Evolutionary conservation across 2,113 vertebrate species (phyloP), one percentile per base, ranked within the genome.

Genomic region (Vireo altiloquus): DNA sequence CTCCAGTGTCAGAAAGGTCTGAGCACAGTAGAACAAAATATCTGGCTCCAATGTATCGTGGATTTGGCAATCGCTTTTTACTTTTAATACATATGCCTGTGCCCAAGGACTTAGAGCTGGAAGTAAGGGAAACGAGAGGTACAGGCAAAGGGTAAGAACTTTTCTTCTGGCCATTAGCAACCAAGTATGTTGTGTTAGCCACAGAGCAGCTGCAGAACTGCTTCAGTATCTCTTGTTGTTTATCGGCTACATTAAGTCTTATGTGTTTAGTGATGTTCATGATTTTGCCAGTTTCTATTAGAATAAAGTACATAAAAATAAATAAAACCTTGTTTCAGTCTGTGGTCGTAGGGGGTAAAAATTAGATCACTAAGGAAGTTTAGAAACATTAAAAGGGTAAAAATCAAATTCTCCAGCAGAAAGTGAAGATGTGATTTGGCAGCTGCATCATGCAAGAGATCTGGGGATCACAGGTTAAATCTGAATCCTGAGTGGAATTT

Each of bases 221-320:
- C n/a, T 24, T 79, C 49, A 23, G 19, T n/a, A 13, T 71, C 49
- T 86, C 3, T 0, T 25, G 13, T 8, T 65, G 8, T 39, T 82
- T 65, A 7, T 70, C 65, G 23, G 44, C 12, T 5, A 1, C n/a
- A 44, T 44, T 64, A 52, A 52, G 9, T 35, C 12, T 50, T 44
- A 11, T 0, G 0, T 15, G 28, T 49, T 84, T 52, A 61, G n/a
- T 1, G 1, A 64, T 31, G 11, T 44, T 28, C 65, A 20, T 15
- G 22, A 2, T 47, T 82, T 65, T 79, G 17, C 22, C 44, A 18
- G 7, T 64, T 68, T 31, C 19, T 54, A n/a, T 72, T 44, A 50
- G 11, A 82, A 60, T 8, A 23, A 82, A 33, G 8, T 24, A 40
- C 46, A 22, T 16, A 35, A 56, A 80, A 50, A 25, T 25, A 52